These are phyloP conservation scores for Cistogaster globosa DNA, from an alignment of 2,888 invertebrate genomes.

Conservation along the genomic window DNA sequence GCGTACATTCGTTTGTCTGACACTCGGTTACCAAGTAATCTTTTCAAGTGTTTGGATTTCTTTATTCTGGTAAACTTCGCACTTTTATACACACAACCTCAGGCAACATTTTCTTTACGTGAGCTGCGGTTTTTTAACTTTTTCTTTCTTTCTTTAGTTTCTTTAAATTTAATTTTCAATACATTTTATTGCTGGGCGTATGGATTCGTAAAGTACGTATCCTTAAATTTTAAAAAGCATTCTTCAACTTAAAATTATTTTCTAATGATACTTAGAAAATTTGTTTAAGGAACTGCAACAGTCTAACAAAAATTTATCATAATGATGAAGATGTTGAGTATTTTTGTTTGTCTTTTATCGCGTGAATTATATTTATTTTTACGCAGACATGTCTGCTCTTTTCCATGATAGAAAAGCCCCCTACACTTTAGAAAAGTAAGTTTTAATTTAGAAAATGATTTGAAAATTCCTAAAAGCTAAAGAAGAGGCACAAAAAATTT, in stretches of 20 bases:
- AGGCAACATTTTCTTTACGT: constrained; percentile 72
- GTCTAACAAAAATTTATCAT: constrained; percentile 16
- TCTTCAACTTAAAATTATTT: constrained; percentile 55
- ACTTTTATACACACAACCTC: constrained; percentile 74
- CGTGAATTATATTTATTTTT: constrained; percentile 72
- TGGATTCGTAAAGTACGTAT: background rate
- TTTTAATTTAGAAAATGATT: background rate
- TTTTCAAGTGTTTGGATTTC: constrained; percentile 69
- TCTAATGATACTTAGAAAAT: constrained; percentile 35
- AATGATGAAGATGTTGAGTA: constrained; percentile 40
- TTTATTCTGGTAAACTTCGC: constrained; percentile 72
- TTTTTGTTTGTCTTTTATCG: constrained; percentile 48
- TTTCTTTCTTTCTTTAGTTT: constrained; percentile 22
- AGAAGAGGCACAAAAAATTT: too few relatives aligned
- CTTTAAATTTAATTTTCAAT: constrained; percentile 26
- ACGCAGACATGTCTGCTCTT: constrained; percentile 77
- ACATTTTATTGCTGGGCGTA: constrained; percentile 22
- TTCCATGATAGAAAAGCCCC: constrained; percentile 10
- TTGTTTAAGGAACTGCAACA: constrained; percentile 11
- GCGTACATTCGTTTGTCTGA: constrained; percentile 3
- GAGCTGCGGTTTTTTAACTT: constrained; percentile 49
- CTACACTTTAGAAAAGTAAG: background rate
- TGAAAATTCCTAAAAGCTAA: background rate
- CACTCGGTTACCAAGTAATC: constrained; percentile 46
- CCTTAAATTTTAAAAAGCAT: constrained; percentile 44